These are phyloP conservation scores for Loripinus fragilis DNA, from an alignment of 2,888 invertebrate genomes.

Conservation along the genomic window DNA sequence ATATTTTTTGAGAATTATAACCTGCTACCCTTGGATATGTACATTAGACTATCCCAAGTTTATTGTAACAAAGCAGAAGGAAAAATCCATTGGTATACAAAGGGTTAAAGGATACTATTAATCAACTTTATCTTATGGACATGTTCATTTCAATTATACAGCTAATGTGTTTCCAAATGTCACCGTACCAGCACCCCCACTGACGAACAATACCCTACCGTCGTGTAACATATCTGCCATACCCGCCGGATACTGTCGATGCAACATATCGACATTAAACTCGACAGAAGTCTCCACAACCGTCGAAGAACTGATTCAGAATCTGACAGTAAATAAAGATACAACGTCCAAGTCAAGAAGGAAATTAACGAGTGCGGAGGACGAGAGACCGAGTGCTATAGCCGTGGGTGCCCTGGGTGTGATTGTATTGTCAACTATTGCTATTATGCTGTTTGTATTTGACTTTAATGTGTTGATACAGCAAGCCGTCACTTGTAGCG, in stretches of 20 bases:
- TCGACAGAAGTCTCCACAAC: not conserved
- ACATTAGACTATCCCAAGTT: too few relatives aligned
- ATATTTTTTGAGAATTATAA: too few relatives aligned
- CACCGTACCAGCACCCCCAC: not conserved
- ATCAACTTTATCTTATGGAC: too few relatives aligned
- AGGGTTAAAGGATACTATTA: too few relatives aligned
- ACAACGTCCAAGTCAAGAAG: not conserved
- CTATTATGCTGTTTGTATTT: not conserved
- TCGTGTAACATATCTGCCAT: not conserved
- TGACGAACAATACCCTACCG: not conserved
- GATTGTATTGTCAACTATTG: not conserved
- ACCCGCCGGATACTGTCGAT: not conserved
- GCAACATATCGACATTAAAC: not conserved
- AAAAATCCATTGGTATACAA: too few relatives aligned
- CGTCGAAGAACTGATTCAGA: conserved; percentile 1
- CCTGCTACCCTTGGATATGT: too few relatives aligned
- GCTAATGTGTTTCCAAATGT: not conserved
- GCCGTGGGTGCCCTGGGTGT: not conserved
- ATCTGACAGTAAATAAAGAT: conserved; percentile 8
- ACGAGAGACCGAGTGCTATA: not conserved
- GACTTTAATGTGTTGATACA: conserved; percentile 1
- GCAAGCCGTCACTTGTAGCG: not conserved
- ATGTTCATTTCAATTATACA: too few relatives aligned
- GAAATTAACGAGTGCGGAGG: not conserved
- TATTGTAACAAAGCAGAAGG: too few relatives aligned